phyloP scores from a whole-genome alignment of 1,140 invertebrate genomes.

The Drosophila auraria region DNA sequence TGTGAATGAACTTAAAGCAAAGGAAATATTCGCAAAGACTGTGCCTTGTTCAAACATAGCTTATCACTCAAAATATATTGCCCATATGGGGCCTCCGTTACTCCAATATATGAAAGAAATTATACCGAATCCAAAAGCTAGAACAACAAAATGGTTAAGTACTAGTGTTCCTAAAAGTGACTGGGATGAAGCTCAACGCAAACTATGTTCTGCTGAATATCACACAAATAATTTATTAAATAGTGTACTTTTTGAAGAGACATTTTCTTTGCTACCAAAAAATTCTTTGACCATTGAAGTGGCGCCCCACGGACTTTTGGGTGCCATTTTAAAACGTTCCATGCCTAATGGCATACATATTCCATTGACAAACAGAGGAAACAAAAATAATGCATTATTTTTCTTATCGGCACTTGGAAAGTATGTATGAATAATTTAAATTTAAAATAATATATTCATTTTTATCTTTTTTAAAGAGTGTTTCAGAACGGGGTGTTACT shows the following conservation, averaged over 20 bases:
- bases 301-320: constrained; percentile 93
- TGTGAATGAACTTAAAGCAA: constrained; percentile 89
- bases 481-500: constrained; percentile 85
- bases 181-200: constrained; percentile 90
- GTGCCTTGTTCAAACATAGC: constrained; percentile 93
- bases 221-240: constrained; percentile 96
- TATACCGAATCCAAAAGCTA: constrained; percentile 88
- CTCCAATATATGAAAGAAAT: constrained; percentile 90
- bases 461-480: constrained; percentile 28
- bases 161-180: constrained; percentile 91
- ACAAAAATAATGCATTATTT: constrained; percentile 90
- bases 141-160: constrained; percentile 94
- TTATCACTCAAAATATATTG: constrained; percentile 94
- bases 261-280: constrained; percentile 90
- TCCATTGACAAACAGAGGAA: constrained; percentile 91
- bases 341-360: constrained; percentile 89
- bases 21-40: constrained; percentile 93
- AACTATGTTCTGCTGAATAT: constrained; percentile 94
- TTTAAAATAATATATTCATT: not conserved
- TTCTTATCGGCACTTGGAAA: constrained; percentile 91
- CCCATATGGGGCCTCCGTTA: constrained; percentile 90
- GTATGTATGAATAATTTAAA: constrained; percentile 85
- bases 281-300: constrained; percentile 93
- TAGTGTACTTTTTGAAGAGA: constrained; percentile 95
- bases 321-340: constrained; percentile 89